phyloP scores from a whole-genome alignment of 1,140 invertebrate species.

The Penaeus japonicus region DNA sequence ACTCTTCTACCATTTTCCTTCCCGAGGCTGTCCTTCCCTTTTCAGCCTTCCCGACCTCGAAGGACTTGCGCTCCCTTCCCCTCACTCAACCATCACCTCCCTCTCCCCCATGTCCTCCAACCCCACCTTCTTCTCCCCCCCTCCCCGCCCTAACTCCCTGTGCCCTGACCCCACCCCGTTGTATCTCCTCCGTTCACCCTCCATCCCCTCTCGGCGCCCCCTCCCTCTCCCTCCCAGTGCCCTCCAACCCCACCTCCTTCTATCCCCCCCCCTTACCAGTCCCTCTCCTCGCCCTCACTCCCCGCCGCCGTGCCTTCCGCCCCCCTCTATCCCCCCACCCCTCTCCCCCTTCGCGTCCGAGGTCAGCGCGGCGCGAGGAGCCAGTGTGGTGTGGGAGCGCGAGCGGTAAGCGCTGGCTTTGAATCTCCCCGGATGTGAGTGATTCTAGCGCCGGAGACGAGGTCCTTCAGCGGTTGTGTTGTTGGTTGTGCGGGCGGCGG shows the following conservation, averaged over 20 bases:
- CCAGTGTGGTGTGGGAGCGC: neutral
- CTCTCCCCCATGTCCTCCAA: neutral
- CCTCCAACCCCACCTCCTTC: neutral
- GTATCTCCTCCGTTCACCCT: neutral
- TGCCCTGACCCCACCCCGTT: neutral
- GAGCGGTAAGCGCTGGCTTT: conserved; percentile 2
- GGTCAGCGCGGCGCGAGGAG: neutral
- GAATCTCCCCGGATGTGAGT: conserved; percentile 9
- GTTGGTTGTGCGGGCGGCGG: neutral
- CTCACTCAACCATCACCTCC: neutral
- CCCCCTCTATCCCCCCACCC: neutral
- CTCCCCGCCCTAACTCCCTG: neutral
- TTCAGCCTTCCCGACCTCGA: too few relatives aligned
- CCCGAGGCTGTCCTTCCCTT: too few relatives aligned
- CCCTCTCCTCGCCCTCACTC: neutral
- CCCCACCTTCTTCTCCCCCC: neutral
- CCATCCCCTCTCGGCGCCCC: neutral
- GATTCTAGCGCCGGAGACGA: neutral
- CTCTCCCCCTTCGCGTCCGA: neutral
- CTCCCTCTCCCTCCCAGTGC: neutral
- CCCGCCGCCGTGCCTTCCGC: neutral
- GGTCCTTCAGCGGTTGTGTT: neutral
- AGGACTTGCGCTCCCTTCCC: neutral
- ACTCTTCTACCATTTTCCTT: neutral
- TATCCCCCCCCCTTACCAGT: neutral